phyloP scores from a whole-genome alignment of 2,113 vertebrate species.

The Rhinolophus ferrumequinum region DNA sequence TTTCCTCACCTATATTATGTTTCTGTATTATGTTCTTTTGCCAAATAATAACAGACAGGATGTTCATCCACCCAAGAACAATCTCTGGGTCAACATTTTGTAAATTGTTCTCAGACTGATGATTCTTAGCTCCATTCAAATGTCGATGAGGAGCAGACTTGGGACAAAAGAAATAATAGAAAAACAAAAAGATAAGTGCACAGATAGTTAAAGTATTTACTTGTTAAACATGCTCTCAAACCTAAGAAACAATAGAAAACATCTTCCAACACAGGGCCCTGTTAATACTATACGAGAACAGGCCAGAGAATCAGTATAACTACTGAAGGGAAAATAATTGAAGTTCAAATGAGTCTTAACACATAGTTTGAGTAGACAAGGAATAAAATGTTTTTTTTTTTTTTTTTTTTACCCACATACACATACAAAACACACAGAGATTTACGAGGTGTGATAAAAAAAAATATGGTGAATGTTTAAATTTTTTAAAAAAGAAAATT shows the following conservation, averaged over 20 bases:
- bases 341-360: conserved; percentile 44
- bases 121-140: conserved; percentile 21
- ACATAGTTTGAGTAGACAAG: conserved; percentile 23
- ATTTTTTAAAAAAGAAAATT: too few relatives aligned
- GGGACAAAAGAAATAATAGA: conserved; percentile 33
- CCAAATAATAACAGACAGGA: conserved; percentile 42
- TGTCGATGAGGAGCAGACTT: background rate
- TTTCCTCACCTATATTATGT: conserved; percentile 37
- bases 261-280: conserved; percentile 14
- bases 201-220: conserved; percentile 30
- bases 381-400: conserved; percentile 46
- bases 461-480: too few relatives aligned
- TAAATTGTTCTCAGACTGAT: conserved; percentile 28
- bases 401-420: background rate
- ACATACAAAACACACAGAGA: background rate
- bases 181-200: conserved; percentile 38
- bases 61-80: conserved; percentile 33
- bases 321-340: conserved; percentile 28
- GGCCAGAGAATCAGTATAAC: conserved; percentile 29
- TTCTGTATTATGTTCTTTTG: conserved; percentile 55
- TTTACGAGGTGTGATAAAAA: background rate
- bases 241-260: conserved; percentile 60
- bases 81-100: conserved; percentile 48
- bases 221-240: conserved; percentile 65
- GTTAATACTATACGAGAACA: conserved; percentile 28